Evolutionary conservation across 2,113 vertebrate species (phyloP).

Genomic region (Thryonomys swinderianus): DNA sequence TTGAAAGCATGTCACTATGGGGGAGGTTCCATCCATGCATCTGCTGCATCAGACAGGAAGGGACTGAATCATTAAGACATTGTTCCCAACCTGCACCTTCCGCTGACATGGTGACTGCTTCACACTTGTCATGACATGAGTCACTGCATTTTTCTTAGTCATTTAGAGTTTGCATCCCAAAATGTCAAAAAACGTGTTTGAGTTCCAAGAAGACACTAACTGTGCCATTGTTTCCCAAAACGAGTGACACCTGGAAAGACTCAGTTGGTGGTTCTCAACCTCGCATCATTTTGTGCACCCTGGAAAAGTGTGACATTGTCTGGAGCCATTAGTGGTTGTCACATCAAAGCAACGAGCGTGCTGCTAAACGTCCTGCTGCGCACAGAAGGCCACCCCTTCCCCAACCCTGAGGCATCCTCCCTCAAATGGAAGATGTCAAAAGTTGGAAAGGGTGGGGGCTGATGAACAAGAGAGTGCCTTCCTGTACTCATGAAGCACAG

Average conservation of each 20-base stretch:
- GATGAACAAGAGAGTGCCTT: background rate
- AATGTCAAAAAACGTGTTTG: background rate
- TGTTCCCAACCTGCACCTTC: conserved; percentile 20
- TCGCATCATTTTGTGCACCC: rapidly evolving
- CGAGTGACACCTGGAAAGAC: background rate
- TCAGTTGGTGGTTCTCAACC: background rate
- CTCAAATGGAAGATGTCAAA: rapidly evolving
- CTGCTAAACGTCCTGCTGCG: too few relatives aligned
- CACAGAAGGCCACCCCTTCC: background rate
- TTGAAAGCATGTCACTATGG: conserved; percentile 42
- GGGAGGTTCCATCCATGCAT: background rate
- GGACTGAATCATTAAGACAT: conserved; percentile 33
- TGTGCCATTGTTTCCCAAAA: background rate
- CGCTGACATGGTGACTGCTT: background rate
- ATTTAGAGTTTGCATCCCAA: background rate
- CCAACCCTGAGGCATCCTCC: background rate
- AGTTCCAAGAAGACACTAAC: background rate
- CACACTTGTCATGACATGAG: background rate
- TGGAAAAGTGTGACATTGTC: background rate
- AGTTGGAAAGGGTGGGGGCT: too few relatives aligned
- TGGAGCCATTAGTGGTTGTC: background rate
- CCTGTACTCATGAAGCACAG: background rate
- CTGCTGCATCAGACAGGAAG: conserved; percentile 5
- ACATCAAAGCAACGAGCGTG: too few relatives aligned
- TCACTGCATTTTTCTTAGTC: background rate